phyloP scores from a whole-genome alignment of 2,888 invertebrate species.

The Congeria kusceri region DNA sequence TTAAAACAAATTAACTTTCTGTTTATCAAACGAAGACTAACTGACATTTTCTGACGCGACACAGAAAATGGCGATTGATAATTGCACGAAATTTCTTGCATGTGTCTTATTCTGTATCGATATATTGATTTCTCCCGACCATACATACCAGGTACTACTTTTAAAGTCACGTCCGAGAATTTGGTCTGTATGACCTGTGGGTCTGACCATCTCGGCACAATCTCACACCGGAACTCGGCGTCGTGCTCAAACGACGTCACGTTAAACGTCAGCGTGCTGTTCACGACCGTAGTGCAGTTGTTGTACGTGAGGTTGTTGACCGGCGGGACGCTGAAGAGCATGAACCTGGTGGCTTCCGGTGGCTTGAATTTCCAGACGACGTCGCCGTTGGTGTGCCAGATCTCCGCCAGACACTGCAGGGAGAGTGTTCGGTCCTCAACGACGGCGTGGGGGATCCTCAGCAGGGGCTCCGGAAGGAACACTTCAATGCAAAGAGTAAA shows the following conservation, averaged over 20 bases:
- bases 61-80: too few relatives aligned
- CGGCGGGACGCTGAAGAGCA: conserved; percentile 63
- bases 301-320: conserved; percentile 33
- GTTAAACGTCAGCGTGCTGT: conserved; percentile 59
- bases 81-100: too few relatives aligned
- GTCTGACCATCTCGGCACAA: conserved; percentile 21
- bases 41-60: too few relatives aligned
- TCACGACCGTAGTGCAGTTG: conserved; percentile 55
- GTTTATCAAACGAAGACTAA: too few relatives aligned
- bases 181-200: conserved; percentile 33
- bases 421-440: conserved; percentile 56
- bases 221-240: conserved; percentile 64
- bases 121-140: too few relatives aligned
- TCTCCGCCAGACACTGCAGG: conserved; percentile 57
- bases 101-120: too few relatives aligned
- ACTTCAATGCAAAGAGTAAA: conserved; percentile 45
- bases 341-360: conserved; percentile 38
- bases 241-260: conserved; percentile 65
- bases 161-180: conserved; percentile 22
- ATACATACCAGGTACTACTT: conserved; percentile 56
- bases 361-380: conserved; percentile 61
- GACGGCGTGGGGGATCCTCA: conserved; percentile 60
- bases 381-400: conserved; percentile 51
- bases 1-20: too few relatives aligned
- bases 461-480: conserved; percentile 50